phyloP scores from a whole-genome alignment of 2,113 vertebrate species.

The Peromyscus maniculatus region DNA sequence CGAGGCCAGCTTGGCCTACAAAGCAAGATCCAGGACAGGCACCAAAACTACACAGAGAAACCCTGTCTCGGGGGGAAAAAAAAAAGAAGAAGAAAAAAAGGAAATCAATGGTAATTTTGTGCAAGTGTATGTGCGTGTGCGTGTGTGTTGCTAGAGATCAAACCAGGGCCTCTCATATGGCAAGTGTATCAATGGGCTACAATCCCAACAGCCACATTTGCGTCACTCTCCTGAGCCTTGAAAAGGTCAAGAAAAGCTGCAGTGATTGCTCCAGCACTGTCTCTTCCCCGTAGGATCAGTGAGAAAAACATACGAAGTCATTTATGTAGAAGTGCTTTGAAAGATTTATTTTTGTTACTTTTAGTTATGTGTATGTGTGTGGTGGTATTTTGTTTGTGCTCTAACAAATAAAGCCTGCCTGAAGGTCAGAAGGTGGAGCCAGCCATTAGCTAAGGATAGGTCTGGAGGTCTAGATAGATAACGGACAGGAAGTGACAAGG shows the following conservation, averaged over 20 bases:
- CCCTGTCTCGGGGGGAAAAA: too few relatives aligned
- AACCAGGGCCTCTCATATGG: background rate
- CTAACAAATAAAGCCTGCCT: too few relatives aligned
- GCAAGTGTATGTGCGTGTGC: background rate
- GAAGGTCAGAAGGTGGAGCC: too few relatives aligned
- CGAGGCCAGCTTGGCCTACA: too few relatives aligned
- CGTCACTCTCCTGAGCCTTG: constrained; percentile 45
- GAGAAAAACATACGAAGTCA: constrained; percentile 51
- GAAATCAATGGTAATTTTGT: background rate
- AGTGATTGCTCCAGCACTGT: constrained; percentile 25
- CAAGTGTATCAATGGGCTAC: background rate
- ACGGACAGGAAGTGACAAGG: too few relatives aligned
- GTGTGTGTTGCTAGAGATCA: background rate
- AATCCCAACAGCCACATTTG: background rate
- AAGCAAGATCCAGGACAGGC: too few relatives aligned
- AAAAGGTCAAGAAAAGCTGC: constrained; percentile 52
- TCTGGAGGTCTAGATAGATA: too few relatives aligned
- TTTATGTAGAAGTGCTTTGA: constrained; percentile 4
- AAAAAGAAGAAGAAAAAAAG: too few relatives aligned
- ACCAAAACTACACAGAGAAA: too few relatives aligned
- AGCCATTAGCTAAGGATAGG: too few relatives aligned
- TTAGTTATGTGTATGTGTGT: background rate
- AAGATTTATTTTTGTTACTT: background rate
- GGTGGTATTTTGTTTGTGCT: background rate
- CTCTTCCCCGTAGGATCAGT: constrained; percentile 43